Evolutionary conservation across 2,888 invertebrate species (phyloP).

Genomic region (Protonemura montana): DNA sequence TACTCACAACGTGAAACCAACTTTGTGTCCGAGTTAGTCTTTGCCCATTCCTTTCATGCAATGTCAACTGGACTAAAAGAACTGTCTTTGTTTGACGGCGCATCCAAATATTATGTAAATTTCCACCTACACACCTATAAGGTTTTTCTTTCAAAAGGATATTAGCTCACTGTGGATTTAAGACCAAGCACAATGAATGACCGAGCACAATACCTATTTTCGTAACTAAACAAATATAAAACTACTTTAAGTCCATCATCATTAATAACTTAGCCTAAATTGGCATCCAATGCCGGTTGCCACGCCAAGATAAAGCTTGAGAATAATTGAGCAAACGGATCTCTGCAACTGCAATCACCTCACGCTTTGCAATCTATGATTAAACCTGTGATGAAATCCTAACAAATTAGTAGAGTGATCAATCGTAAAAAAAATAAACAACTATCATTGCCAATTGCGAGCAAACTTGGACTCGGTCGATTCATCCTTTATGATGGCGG

Average conservation of each 20-base stretch:
- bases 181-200: not conserved
- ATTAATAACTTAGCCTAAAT: not conserved
- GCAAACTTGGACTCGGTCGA: too few relatives aligned
- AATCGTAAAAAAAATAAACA: too few relatives aligned
- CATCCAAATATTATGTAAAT: constrained; percentile 12
- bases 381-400: too few relatives aligned
- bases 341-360: too few relatives aligned
- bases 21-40: not conserved
- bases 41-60: not conserved
- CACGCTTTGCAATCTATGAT: too few relatives aligned
- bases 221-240: not conserved
- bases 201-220: not conserved
- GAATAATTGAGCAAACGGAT: not conserved
- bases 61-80: not conserved
- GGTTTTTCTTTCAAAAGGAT: not conserved
- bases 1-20: too few relatives aligned
- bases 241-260: not conserved
- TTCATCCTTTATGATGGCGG: too few relatives aligned
- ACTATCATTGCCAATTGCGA: not conserved
- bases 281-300: not conserved
- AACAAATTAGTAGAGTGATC: too few relatives aligned
- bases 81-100: not conserved
- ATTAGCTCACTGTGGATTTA: not conserved
- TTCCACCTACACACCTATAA: not conserved
- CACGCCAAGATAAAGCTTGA: not conserved